Percentiles rank a stretch among this genome's conserved stretches.
Evolutionary conservation across 2,888 invertebrate species (phyloP).

Genomic region (Muschampia plurimacula): DNA sequence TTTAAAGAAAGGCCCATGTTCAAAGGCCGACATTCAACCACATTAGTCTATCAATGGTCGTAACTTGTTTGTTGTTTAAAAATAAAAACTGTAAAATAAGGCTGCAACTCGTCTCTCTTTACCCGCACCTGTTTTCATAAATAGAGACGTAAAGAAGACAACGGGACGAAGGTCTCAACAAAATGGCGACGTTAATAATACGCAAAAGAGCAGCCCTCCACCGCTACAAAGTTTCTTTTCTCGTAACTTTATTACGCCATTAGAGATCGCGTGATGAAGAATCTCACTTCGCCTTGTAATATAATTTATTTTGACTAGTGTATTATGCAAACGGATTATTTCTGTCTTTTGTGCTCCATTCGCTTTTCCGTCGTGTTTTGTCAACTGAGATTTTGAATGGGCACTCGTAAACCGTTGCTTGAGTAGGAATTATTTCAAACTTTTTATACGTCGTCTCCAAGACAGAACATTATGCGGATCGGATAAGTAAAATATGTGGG

Average conservation of each 20-base stretch:
- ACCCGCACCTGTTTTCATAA: constrained; percentile 30
- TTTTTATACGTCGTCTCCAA: constrained; percentile 5
- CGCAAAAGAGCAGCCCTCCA: constrained; percentile 75
- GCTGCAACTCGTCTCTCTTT: neutral
- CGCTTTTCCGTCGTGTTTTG: constrained; percentile 28
- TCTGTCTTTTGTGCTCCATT: constrained; percentile 49
- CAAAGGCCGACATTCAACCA: too few species aligned
- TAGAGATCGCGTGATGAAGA: constrained; percentile 78
- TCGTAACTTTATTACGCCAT: constrained; percentile 81
- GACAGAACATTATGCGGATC: neutral
- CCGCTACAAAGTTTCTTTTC: constrained; percentile 71
- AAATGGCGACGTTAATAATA: constrained; percentile 76
- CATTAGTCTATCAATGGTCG: neutral
- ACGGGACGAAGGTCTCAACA: constrained; percentile 55
- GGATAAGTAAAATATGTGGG: neutral
- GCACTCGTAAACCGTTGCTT: constrained; percentile 14
- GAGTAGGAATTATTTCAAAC: neutral
- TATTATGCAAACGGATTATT: constrained; percentile 64
- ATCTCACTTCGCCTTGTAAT: constrained; percentile 71
- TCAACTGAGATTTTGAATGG: constrained; percentile 23
- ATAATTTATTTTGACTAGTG: constrained; percentile 72
- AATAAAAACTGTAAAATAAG: neutral
- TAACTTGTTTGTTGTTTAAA: neutral
- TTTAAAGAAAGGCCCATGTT: too few species aligned
- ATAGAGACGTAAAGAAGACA: constrained; percentile 51